These are phyloP conservation scores for Tromatobia lineatoria DNA, from an alignment of 2,888 invertebrate species.

Conservation along the genomic window DNA sequence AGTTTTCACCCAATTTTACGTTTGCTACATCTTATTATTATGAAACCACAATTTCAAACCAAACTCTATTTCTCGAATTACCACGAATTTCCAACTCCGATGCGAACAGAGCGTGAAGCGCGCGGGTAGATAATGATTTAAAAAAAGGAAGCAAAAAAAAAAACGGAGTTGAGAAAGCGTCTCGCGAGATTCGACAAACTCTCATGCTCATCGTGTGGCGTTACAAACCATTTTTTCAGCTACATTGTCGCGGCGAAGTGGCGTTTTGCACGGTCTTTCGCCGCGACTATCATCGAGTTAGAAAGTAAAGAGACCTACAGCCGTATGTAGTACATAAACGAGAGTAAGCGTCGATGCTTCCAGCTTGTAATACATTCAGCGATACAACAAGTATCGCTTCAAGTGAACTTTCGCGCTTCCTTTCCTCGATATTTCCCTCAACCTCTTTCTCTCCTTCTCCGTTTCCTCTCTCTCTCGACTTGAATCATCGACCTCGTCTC, in stretches of 20 bases:
- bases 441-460: not conserved
- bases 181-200: constrained; percentile 35
- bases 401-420: constrained; percentile 14
- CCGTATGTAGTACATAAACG: constrained; percentile 33
- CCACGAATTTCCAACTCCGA: too few species aligned
- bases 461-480: constrained; percentile 8
- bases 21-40: too few species aligned
- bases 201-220: constrained; percentile 22
- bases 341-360: constrained; percentile 38
- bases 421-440: constrained; percentile 11
- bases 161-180: constrained; percentile 57
- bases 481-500: not conserved
- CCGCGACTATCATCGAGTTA: constrained; percentile 55
- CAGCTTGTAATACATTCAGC: constrained; percentile 16
- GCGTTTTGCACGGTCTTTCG: constrained; percentile 27
- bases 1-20: too few species aligned
- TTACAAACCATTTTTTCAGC: constrained; percentile 45
- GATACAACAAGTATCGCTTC: not conserved
- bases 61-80: too few species aligned
- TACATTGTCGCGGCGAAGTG: constrained; percentile 40
- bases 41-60: too few species aligned
- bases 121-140: constrained; percentile 4
- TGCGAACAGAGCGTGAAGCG: constrained; percentile 31
- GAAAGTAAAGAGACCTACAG: constrained; percentile 59
- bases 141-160: constrained; percentile 28